Percentiles rank a stretch among this genome's conserved stretches.
These are phyloP conservation scores for Volucella inflata DNA, from an alignment of 2,888 invertebrate genomes.

Conservation along the genomic window DNA sequence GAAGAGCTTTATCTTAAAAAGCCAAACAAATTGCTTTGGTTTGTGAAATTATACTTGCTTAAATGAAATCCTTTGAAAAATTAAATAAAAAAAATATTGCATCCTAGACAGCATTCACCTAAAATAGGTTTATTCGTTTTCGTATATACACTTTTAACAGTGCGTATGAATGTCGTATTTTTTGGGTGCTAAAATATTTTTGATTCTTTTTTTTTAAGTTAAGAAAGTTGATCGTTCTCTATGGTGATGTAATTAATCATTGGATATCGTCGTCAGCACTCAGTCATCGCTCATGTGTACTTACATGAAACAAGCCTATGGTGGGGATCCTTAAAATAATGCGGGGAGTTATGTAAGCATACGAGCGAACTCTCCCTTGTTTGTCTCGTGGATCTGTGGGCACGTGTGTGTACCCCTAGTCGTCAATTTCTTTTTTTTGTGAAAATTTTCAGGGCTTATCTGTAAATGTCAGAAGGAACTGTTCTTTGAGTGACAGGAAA, in stretches of 20 bases:
- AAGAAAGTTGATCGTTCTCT: constrained; percentile 54
- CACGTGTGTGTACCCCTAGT: constrained; percentile 48
- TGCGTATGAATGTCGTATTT: not conserved
- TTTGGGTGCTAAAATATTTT: constrained; percentile 23
- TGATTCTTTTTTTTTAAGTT: constrained; percentile 5
- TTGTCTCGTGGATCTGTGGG: constrained; percentile 28
- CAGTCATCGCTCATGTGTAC: constrained; percentile 47
- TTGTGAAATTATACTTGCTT: too few species aligned
- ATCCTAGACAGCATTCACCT: not conserved
- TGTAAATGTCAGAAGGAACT: constrained; percentile 40
- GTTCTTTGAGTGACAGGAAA: constrained; percentile 37
- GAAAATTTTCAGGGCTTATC: constrained; percentile 59
- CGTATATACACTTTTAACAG: not conserved
- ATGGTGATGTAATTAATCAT: constrained; percentile 59
- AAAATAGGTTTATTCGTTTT: not conserved
- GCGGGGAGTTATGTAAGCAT: constrained; percentile 9
- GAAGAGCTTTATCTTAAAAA: too few species aligned
- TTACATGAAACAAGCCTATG: not conserved
- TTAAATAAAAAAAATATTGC: not conserved
- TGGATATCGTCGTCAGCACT: constrained; percentile 55
- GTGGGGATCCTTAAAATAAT: constrained; percentile 36
- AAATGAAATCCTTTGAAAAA: too few species aligned
- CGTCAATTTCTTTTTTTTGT: constrained; percentile 12
- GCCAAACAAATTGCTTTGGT: too few species aligned
- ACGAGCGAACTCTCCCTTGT: constrained; percentile 38